Conservation (phyloP, 2,113 vertebrate species). For the Clarias batrachus region DNA sequence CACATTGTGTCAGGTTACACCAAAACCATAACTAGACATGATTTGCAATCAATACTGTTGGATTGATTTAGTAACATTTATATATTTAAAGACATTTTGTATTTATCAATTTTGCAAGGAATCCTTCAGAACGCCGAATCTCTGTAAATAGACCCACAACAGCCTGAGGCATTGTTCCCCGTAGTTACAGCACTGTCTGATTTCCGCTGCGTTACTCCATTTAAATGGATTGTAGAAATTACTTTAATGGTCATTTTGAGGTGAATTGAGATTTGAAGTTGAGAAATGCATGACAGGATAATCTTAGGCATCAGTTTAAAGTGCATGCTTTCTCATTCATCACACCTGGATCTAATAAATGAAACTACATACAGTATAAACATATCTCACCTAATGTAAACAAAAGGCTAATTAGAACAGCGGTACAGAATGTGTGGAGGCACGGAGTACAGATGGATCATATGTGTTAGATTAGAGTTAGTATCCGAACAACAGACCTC, state of each 20-base stretch:
- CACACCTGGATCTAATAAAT: not conserved
- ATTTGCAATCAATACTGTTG: not conserved
- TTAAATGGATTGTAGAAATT: conserved; percentile 12
- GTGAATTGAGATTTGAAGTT: not conserved
- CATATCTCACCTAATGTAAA: not conserved
- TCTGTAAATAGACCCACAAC: not conserved
- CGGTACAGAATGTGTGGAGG: not conserved
- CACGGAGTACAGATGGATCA: not conserved
- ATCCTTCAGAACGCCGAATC: not conserved
- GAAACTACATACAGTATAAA: not conserved
- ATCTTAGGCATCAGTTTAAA: not conserved
- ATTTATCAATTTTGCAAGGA: not conserved
- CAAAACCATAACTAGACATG: not conserved
- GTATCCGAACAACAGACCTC: not conserved
- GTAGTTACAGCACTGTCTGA: not conserved
- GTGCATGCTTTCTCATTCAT: not conserved
- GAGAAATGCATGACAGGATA: not conserved
- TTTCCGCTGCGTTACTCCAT: not conserved
- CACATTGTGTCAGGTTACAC: not conserved
- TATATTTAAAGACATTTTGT: not conserved
- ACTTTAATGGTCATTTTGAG: not conserved
- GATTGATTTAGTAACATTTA: not conserved
- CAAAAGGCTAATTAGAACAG: not conserved
- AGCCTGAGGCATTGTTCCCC: not conserved
- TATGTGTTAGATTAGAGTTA: not conserved